Conservation (phyloP, 2,888 invertebrate genomes). For the Caenorhabditis sp. region DNA sequence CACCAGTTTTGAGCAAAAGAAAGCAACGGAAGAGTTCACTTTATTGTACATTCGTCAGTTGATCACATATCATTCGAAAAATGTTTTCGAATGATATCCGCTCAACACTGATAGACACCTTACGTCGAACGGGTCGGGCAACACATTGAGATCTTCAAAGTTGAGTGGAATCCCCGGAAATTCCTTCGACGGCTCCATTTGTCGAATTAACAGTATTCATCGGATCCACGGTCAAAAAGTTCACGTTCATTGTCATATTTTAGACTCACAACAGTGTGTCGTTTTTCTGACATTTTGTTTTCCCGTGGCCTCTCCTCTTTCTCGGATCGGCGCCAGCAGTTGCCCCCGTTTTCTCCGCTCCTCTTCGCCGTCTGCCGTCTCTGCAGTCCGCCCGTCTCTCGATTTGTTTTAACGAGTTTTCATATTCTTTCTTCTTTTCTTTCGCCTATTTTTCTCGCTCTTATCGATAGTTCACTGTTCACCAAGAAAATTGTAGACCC, state of each 20-base stretch:
- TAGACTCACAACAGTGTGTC: no score
- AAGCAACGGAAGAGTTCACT: no score
- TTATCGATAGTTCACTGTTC: slow-evolving; percentile 46
- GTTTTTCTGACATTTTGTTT: no score
- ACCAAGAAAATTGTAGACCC: background rate
- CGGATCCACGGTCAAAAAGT: background rate
- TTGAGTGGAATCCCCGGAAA: slow-evolving; percentile 53
- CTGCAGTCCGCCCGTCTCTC: slow-evolving; percentile 41
- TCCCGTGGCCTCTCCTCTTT: background rate
- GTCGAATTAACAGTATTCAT: no score
- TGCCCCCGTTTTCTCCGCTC: slow-evolving; percentile 10
- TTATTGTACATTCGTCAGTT: no score
- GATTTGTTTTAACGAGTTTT: no score
- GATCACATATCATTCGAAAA: no score
- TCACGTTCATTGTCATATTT: background rate
- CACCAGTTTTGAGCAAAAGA: no score
- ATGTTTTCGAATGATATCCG: no score
- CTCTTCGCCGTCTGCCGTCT: slow-evolving; percentile 21
- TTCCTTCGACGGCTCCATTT: slow-evolving; percentile 34
- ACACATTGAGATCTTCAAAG: slow-evolving; percentile 38
- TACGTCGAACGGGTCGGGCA: slow-evolving; percentile 48
- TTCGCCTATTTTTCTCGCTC: background rate
- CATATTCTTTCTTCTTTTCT: background rate
- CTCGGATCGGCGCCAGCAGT: background rate
- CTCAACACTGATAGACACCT: no score